A percentile compares a stretch with the other conserved stretches of the same genome.
These are phyloP conservation scores for Scomber colias DNA, from an alignment of 2,113 vertebrate species.

Conservation along the genomic window DNA sequence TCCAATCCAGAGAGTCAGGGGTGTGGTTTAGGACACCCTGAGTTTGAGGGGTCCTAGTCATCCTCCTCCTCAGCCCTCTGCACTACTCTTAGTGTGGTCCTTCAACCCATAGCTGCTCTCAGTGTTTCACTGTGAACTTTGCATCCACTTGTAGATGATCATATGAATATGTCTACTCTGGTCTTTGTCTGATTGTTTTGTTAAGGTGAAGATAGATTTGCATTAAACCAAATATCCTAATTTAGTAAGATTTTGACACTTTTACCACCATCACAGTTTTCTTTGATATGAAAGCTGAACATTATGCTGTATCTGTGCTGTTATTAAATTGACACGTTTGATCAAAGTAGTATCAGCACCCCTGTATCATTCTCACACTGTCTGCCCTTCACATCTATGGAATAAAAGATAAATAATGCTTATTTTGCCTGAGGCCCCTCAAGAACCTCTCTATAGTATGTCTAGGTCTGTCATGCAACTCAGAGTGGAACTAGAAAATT, in stretches of 20 bases:
- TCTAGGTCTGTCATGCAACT: slow-evolving; percentile 16
- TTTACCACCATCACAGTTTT: neutral
- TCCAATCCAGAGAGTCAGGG: slow-evolving; percentile 62
- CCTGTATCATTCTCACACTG: neutral
- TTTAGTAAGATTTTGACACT: too few species aligned
- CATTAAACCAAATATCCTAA: neutral
- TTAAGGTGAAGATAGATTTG: neutral
- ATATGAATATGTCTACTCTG: neutral
- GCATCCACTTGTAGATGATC: neutral
- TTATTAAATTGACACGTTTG: neutral
- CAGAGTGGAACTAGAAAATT: neutral
- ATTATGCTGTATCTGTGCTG: neutral
- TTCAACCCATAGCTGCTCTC: slow-evolving; percentile 7
- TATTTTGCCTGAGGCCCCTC: neutral
- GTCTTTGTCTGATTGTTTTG: neutral
- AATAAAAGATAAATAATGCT: neutral
- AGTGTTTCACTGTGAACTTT: neutral
- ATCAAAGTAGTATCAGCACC: neutral
- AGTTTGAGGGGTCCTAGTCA: slow-evolving; percentile 56
- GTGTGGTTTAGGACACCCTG: slow-evolving; percentile 44
- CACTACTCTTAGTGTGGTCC: slow-evolving; percentile 1
- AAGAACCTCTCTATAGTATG: neutral
- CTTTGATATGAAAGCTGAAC: neutral
- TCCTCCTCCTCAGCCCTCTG: neutral
- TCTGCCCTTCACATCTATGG: neutral